Base-by-base conservation (phyloP, 2,113 vertebrate species). In the Galbula dea region DNA sequence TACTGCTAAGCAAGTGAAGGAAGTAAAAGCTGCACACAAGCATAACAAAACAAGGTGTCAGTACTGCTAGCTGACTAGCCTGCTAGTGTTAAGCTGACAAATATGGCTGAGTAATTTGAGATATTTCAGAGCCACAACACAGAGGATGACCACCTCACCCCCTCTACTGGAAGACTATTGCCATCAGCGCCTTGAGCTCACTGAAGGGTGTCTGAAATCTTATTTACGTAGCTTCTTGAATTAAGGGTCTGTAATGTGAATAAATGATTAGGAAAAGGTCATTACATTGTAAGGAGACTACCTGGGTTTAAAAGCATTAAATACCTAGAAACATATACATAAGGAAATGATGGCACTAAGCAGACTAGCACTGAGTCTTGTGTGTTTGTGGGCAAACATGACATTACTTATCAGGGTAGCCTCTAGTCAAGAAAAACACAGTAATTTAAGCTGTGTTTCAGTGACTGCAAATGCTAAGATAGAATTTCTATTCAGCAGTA, bases 71-170 rank as follows among this genome's bases (percentile, higher is more conserved):
- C 6, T 41, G 86, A 92, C 91, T 82, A 96, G 97, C 93, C 96
- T 87, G 88, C 94, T 97, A 97, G 96, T 98, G 98, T 97, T 98
- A 98, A 95, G 51, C 94, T 91, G 94, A 98, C 97, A 98, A 98
- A 98, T 97, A 98, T 92, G 95, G 97, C 94, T 95, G 94, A 96
- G 98, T 97, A 98, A 98, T 95, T 62, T 61, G 97, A 98, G 97
- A 98, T 94, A 96, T 97, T 84, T 96, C 93, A 95, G 96, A 97
- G 93, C 96, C 80, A 94, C 93, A 96, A 94, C 77, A 91, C 94
- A 92, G 96, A 97, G 96, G 87, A 96, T 97, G 97, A 96, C 97
- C 96, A 96, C 69, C 95, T 96, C 93, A 95, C 97, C 80, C 95
- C 97, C 97, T 97, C 97, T 97, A 96, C 98, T 98, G 97, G 97